Conservation (phyloP, 2,113 vertebrate genomes). For the Barbus barbus region DNA sequence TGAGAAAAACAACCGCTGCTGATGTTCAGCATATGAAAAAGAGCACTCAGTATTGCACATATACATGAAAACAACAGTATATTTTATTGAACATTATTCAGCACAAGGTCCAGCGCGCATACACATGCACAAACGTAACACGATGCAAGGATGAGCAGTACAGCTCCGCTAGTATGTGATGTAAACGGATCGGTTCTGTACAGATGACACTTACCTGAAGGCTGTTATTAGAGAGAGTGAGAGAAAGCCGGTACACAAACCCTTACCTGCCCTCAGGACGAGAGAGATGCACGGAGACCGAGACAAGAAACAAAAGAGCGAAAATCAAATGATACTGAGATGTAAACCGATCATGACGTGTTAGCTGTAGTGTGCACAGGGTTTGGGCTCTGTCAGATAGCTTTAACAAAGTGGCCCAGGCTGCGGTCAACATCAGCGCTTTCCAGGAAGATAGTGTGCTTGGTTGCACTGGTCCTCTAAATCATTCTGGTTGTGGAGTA, state of each 20-base stretch:
- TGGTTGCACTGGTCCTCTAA: conserved; percentile 5
- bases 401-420: conserved; percentile 17
- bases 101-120: neutral
- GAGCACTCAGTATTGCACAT: neutral
- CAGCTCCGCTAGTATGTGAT: neutral
- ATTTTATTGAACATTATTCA: neutral
- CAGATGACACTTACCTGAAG: conserved; percentile 29
- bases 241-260: conserved; percentile 33
- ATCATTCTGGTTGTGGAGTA: conserved; percentile 19
- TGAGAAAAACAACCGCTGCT: neutral
- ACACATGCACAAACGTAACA: neutral
- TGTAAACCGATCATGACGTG: conserved; percentile 23
- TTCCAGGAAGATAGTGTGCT: conserved; percentile 29
- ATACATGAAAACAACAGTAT: neutral
- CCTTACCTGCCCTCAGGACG: conserved; percentile 26
- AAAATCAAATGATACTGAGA: conserved; percentile 24
- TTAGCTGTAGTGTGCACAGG: conserved; percentile 22
- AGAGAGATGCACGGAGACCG: conserved; percentile 6
- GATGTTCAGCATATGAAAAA: neutral
- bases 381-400: conserved; percentile 21
- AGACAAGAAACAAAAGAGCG: conserved; percentile 14
- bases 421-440: conserved; percentile 31
- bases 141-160: neutral
- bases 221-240: conserved; percentile 17
- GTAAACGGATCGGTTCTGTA: conserved; percentile 10